These are phyloP conservation scores for Camelus dromedarius DNA, from an alignment of 2,113 vertebrate genomes.

Conservation along the genomic window DNA sequence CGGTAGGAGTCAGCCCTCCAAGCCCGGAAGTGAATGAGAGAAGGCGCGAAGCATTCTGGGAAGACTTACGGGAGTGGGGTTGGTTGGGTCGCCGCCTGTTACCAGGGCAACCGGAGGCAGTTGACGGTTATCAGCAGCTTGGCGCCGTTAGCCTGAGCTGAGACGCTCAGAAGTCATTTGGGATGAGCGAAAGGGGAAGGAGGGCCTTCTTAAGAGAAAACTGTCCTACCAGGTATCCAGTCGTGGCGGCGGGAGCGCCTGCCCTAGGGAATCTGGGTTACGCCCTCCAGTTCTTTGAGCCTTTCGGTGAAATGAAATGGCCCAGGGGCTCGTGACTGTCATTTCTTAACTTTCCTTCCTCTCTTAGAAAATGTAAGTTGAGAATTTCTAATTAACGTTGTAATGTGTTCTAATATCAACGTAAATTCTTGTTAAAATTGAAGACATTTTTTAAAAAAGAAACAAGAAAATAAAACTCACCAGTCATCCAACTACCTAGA, in stretches of 20 bases:
- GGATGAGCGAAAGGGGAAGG: no score
- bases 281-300: no score
- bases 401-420: background rate
- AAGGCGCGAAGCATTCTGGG: slow-evolving; percentile 57
- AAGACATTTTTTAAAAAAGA: background rate
- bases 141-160: accelerated
- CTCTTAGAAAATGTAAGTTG: slow-evolving; percentile 48
- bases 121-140: accelerated
- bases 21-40: background rate
- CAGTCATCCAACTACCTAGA: background rate
- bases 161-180: background rate
- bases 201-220: background rate
- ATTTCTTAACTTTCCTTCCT: background rate
- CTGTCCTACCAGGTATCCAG: background rate
- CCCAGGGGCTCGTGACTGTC: background rate
- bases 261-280: background rate
- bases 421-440: background rate
- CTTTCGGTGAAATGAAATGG: background rate
- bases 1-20: background rate
- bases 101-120: background rate
- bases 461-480: background rate
- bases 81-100: background rate
- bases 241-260: background rate
- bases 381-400: background rate
- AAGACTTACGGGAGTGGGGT: background rate